These are phyloP conservation scores for Eciton burchellii DNA, from an alignment of 1,140 invertebrate genomes.

Conservation along the genomic window DNA sequence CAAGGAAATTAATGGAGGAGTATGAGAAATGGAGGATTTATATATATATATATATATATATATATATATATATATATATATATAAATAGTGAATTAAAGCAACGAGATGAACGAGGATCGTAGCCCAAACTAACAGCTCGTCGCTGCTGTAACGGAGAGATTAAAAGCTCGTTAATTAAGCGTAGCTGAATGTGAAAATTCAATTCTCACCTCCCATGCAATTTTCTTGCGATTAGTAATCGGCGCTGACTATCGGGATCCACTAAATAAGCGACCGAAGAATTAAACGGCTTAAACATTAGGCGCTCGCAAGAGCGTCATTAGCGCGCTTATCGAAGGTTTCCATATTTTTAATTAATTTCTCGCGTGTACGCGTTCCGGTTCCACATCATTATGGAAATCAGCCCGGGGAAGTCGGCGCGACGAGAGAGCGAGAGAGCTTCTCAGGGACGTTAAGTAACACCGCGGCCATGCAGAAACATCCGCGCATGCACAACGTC, in stretches of 20 bases:
- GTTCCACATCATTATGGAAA: conserved; percentile 48
- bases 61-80: no score
- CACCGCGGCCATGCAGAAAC: background rate
- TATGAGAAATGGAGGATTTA: no score
- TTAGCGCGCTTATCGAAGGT: conserved; percentile 19
- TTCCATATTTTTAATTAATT: conserved; percentile 58
- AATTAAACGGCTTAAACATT: background rate
- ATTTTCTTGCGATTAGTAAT: background rate
- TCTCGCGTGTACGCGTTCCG: background rate
- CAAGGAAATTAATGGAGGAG: no score
- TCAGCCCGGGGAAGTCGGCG: background rate
- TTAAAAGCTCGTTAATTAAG: conserved; percentile 8
- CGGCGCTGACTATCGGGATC: background rate
- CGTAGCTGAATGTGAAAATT: background rate
- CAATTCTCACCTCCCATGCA: background rate
- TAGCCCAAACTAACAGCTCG: no score
- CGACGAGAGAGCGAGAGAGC: conserved; percentile 25
- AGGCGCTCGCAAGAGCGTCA: background rate
- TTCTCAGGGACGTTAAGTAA: conserved; percentile 40
- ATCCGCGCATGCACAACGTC: conserved; percentile 9
- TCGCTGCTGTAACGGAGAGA: no score
- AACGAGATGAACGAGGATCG: no score
- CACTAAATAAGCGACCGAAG: conserved; percentile 12
- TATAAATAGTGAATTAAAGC: no score
- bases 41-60: no score